Conservation (phyloP, 2,888 invertebrate species). For the Pollenia labialis region DNA sequence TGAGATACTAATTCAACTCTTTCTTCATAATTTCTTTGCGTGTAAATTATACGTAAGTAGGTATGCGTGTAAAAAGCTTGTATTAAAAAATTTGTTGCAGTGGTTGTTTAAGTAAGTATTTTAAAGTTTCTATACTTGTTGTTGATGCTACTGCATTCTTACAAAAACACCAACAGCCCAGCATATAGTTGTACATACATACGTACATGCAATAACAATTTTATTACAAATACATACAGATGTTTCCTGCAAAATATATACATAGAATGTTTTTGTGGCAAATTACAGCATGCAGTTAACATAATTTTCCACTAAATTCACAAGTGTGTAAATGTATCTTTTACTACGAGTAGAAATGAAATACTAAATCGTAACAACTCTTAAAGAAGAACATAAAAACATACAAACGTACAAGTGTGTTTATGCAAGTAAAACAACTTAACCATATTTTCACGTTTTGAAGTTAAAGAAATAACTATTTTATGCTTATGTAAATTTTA, state of each 20-base stretch:
- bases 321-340: slow-evolving; percentile 55
- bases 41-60: not conserved
- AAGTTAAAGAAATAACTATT: slow-evolving; percentile 33
- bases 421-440: slow-evolving; percentile 16
- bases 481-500: not conserved
- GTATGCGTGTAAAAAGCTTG: slow-evolving; percentile 19
- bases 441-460: slow-evolving; percentile 28
- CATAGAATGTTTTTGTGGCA: slow-evolving; percentile 59
- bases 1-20: not conserved
- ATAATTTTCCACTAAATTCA: slow-evolving; percentile 72
- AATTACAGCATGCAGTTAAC: slow-evolving; percentile 72
- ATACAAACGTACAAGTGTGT: not conserved
- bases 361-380: slow-evolving; percentile 4
- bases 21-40: not conserved
- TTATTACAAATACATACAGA: slow-evolving; percentile 23
- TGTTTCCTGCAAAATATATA: slow-evolving; percentile 47
- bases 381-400: not conserved
- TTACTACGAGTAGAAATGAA: slow-evolving; percentile 1
- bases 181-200: not conserved
- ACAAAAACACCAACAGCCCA: slow-evolving; percentile 26
- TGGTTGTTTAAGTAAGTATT: slow-evolving; percentile 4
- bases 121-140: slow-evolving; percentile 33
- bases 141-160: slow-evolving; percentile 57
- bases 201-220: not conserved
- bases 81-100: slow-evolving; percentile 29